Evolutionary conservation across 2,888 invertebrate species (phyloP).

Genomic region (Scaptomyza polygonia): DNA sequence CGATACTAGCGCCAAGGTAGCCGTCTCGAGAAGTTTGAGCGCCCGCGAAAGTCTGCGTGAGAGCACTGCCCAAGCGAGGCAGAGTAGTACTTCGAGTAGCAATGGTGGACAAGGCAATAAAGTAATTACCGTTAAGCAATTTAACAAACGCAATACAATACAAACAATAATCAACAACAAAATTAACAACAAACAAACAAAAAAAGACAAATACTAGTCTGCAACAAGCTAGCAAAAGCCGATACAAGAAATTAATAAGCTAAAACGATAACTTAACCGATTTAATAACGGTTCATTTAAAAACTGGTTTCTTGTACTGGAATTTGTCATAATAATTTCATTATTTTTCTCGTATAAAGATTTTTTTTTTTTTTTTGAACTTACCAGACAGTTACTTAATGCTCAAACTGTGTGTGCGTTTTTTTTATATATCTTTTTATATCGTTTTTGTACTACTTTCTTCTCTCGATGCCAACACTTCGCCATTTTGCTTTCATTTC

Average conservation of each 20-base stretch:
- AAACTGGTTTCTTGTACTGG: constrained; percentile 39
- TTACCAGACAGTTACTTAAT: constrained; percentile 42
- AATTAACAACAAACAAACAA: constrained; percentile 8
- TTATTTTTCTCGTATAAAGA: constrained; percentile 9
- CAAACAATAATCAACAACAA: constrained; percentile 14
- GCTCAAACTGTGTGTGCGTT: constrained; percentile 37
- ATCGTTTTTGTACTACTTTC: constrained; percentile 56
- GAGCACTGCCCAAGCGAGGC: constrained; percentile 84
- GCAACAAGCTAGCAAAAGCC: constrained; percentile 28
- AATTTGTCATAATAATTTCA: constrained; percentile 24
- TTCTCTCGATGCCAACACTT: constrained; percentile 57
- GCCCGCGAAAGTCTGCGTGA: constrained; percentile 85
- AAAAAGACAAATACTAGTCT: constrained; percentile 12
- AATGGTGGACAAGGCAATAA: constrained; percentile 85
- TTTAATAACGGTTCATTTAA: constrained; percentile 9
- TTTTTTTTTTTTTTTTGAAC: constrained; percentile 9
- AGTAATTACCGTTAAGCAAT: constrained; percentile 81
- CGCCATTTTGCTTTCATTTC: constrained; percentile 65
- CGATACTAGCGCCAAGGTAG: constrained; percentile 86
- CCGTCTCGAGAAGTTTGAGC: constrained; percentile 86
- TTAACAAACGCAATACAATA: constrained; percentile 28
- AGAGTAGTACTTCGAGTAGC: constrained; percentile 85
- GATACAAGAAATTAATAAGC: constrained; percentile 33
- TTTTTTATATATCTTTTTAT: constrained; percentile 23
- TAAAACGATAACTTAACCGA: not conserved